Percentiles rank a stretch among this genome's conserved stretches.
phyloP scores from a whole-genome alignment of 2,888 invertebrate species.

The Patella pellucida region DNA sequence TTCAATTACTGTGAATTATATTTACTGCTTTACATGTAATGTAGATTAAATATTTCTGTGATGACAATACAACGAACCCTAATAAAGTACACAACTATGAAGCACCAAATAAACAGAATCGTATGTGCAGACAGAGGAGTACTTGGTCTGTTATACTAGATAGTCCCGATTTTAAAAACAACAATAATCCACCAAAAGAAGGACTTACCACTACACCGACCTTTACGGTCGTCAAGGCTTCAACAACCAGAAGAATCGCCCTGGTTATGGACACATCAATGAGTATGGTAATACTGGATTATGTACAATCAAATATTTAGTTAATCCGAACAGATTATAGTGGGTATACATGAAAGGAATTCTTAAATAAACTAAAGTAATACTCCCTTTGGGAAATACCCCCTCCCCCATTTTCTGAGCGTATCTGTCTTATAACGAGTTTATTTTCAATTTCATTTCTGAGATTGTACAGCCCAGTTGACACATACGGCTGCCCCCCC shows the following conservation, averaged over 20 bases:
- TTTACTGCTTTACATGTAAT: slow-evolving; percentile 8
- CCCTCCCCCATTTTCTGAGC: no score
- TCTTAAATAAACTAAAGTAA: no score
- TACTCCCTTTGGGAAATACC: no score
- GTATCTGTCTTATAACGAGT: not conserved
- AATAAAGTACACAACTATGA: slow-evolving; percentile 74
- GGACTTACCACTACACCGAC: slow-evolving; percentile 37
- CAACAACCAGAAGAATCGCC: slow-evolving; percentile 35
- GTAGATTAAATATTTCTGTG: slow-evolving; percentile 76
- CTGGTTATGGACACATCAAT: slow-evolving; percentile 44
- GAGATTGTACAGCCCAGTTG: no score
- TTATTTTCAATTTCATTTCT: no score
- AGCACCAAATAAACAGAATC: slow-evolving; percentile 79
- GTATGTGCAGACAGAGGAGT: slow-evolving; percentile 76
- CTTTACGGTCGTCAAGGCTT: slow-evolving; percentile 44
- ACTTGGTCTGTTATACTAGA: slow-evolving; percentile 75
- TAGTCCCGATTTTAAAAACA: slow-evolving; percentile 58
- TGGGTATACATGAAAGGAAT: no score
- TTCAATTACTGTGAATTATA: not conserved
- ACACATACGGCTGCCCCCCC: no score
- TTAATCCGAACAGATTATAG: no score
- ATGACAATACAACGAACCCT: slow-evolving; percentile 66
- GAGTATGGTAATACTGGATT: slow-evolving; percentile 29
- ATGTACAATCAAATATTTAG: no score
- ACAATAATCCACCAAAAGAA: slow-evolving; percentile 26